Evolutionary conservation across 2,113 vertebrate species (phyloP).

Genomic region (Clarias macrocephalus): DNA sequence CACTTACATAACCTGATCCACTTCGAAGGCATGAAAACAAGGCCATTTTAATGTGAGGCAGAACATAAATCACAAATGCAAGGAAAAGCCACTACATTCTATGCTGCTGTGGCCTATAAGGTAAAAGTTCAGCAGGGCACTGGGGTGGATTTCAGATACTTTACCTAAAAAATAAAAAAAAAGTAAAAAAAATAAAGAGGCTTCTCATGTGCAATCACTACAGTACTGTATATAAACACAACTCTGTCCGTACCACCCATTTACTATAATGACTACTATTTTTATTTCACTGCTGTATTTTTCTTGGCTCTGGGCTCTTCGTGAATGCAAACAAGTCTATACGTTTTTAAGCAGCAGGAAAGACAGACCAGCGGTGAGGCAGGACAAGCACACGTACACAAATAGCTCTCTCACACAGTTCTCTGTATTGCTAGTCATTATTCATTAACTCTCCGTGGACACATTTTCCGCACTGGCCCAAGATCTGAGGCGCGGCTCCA

Average conservation of each 20-base stretch:
- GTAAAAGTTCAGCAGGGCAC: background rate
- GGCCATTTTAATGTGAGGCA: constrained; percentile 24
- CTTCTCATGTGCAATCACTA: background rate
- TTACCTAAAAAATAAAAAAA: constrained; percentile 10
- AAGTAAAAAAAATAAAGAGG: constrained; percentile 9
- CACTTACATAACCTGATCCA: constrained; percentile 30
- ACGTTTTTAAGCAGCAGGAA: constrained; percentile 27
- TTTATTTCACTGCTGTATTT: constrained; percentile 42
- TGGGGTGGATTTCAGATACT: background rate
- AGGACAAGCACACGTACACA: constrained; percentile 42
- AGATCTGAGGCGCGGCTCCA: constrained; percentile 56
- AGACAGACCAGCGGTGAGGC: constrained; percentile 37
- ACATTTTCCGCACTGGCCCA: constrained; percentile 52
- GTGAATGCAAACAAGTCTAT: constrained; percentile 41
- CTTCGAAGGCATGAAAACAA: constrained; percentile 23
- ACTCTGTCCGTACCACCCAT: background rate
- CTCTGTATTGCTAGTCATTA: constrained; percentile 55
- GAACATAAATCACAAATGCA: background rate
- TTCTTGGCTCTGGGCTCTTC: constrained; percentile 45
- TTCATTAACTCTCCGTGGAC: constrained; percentile 60
- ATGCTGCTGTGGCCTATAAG: background rate
- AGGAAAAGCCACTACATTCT: background rate
- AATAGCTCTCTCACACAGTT: constrained; percentile 44
- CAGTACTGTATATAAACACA: background rate
- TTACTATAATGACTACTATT: constrained; percentile 23